phyloP scores from a whole-genome alignment of 1,140 invertebrate species.

The Lepidostoma basale region DNA sequence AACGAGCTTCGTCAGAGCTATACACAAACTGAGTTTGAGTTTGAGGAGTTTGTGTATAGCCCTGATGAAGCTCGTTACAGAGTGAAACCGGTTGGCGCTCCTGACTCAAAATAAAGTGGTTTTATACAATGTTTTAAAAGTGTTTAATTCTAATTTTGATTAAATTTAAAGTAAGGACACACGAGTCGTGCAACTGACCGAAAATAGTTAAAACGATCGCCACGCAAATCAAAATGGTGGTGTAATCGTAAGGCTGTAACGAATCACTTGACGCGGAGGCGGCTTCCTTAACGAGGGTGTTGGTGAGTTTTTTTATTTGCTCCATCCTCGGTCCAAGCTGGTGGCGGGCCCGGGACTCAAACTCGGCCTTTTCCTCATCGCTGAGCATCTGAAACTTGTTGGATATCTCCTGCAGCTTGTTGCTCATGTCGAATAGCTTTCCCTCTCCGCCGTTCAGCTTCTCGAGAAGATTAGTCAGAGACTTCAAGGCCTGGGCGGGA shows the following conservation, averaged over 20 bases:
- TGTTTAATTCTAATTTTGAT: no score
- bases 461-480: neutral
- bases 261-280: neutral
- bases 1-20: no score
- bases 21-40: no score
- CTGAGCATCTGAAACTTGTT: conserved; percentile 51
- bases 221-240: neutral
- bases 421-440: conserved; percentile 41
- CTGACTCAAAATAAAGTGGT: no score
- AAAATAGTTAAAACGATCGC: conserved; percentile 4
- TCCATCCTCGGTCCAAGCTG: conserved; percentile 5
- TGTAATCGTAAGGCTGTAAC: conserved; percentile 10
- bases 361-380: conserved; percentile 51
- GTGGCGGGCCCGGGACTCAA: conserved; percentile 38
- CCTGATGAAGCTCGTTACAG: no score
- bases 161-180: no score
- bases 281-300: neutral
- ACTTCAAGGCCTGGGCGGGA: neutral
- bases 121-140: no score
- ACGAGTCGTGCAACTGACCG: neutral
- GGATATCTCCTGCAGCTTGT: conserved; percentile 51
- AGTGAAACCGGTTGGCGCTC: no score
- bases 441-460: conserved; percentile 17
- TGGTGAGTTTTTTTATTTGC: conserved; percentile 7
- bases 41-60: no score